Evolutionary conservation across 2,797 vertebrate species (phyloP).

Genomic region (Platyrinchus mystaceus): DNA sequence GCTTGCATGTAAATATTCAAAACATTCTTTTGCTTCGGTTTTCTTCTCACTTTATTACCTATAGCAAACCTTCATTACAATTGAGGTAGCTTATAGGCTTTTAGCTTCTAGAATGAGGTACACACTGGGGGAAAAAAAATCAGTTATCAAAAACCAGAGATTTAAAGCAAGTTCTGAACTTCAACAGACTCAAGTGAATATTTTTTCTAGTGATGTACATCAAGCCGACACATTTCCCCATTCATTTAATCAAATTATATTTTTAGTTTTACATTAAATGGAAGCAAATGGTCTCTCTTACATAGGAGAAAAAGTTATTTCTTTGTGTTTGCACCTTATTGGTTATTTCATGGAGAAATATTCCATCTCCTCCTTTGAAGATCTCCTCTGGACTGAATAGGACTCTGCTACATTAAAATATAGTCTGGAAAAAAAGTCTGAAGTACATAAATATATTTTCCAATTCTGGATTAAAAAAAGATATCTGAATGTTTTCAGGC

Average conservation of each 20-base stretch:
- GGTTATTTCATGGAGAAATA: not conserved
- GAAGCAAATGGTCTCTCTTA: not conserved
- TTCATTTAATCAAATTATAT: not conserved
- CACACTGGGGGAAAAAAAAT: not conserved
- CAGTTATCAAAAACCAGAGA: not conserved
- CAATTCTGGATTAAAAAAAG: not conserved
- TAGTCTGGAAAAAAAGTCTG: not conserved
- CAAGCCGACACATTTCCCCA: not conserved
- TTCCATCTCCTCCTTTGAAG: not conserved
- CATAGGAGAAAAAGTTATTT: not conserved
- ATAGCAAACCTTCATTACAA: not conserved
- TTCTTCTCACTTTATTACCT: not conserved
- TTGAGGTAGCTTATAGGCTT: not conserved
- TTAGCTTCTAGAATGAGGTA: not conserved
- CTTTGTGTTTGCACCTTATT: not conserved
- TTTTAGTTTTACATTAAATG: not conserved
- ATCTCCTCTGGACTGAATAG: not conserved
- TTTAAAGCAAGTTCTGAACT: not conserved
- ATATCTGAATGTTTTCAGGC: not conserved
- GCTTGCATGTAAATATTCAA: not conserved
- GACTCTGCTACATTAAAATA: not conserved
- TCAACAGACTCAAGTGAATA: not conserved
- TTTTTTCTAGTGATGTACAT: not conserved
- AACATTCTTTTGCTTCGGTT: not conserved
- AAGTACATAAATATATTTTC: not conserved